phyloP scores from a whole-genome alignment of 2,113 vertebrate species.

The Gobio gobio region DNA sequence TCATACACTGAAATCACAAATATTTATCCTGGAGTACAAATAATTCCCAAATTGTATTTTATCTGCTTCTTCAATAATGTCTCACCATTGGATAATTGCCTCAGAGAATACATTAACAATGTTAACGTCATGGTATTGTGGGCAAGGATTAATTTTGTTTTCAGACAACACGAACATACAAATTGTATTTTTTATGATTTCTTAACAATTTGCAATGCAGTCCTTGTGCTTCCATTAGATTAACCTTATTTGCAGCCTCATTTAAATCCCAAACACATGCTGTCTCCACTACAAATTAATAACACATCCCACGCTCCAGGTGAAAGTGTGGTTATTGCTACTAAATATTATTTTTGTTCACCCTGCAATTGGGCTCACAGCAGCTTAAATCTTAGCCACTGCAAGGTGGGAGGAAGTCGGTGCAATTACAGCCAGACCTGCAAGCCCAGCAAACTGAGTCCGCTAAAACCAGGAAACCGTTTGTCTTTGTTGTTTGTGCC shows the following conservation, averaged over 20 bases:
- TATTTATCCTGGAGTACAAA: conserved; percentile 45
- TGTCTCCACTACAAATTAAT: conserved; percentile 61
- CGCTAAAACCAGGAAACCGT: conserved; percentile 70
- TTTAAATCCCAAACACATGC: conserved; percentile 60
- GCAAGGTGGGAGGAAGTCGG: conserved; percentile 28
- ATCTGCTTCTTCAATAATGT: conserved; percentile 62
- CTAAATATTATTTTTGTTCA: conserved; percentile 56
- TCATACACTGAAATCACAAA: conserved; percentile 21
- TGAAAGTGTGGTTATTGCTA: conserved; percentile 58
- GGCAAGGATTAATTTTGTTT: conserved; percentile 59
- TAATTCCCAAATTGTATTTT: conserved; percentile 48
- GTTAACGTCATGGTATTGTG: conserved; percentile 60
- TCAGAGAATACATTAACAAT: conserved; percentile 56
- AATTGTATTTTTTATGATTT: conserved; percentile 64
- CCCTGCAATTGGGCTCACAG: conserved; percentile 31
- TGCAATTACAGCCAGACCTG: conserved; percentile 67
- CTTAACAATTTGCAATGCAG: conserved; percentile 63
- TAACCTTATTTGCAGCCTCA: conserved; percentile 62
- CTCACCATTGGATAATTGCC: conserved; percentile 60
- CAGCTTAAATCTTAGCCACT: conserved; percentile 18
- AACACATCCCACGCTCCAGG: conserved; percentile 58
- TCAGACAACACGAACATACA: conserved; percentile 57
- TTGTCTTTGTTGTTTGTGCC: conserved; percentile 71
- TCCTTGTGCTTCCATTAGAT: conserved; percentile 59
- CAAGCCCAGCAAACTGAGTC: conserved; percentile 63